Evolutionary conservation across 2,797 vertebrate genomes (phyloP).

Genomic region (Pantherophis vulpinus): DNA sequence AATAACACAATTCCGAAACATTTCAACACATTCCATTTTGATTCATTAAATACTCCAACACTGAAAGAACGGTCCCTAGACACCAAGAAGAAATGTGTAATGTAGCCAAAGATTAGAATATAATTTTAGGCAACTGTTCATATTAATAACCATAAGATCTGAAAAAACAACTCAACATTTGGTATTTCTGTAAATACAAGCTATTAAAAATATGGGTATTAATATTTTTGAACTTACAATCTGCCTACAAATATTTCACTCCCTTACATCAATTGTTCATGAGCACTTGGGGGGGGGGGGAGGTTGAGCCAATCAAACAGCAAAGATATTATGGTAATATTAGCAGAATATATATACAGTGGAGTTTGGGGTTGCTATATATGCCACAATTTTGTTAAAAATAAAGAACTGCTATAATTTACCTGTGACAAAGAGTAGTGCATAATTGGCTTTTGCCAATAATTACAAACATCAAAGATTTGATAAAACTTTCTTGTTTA

Average conservation of each 20-base stretch:
- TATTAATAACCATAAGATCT: conserved; percentile 5
- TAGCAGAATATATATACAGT: not conserved
- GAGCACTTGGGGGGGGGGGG: too few relatives aligned
- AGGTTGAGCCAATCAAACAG: not conserved
- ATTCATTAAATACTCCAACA: conserved; percentile 27
- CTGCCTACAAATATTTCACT: not conserved
- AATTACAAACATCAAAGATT: not conserved
- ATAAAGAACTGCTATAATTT: not conserved
- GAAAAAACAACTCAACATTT: not conserved
- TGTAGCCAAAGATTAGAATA: conserved; percentile 24
- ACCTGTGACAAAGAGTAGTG: not conserved
- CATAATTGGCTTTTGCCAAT: not conserved
- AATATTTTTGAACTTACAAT: not conserved
- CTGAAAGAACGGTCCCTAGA: conserved; percentile 29
- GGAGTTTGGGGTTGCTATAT: not conserved
- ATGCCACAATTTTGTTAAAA: not conserved
- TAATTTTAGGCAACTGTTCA: conserved; percentile 19
- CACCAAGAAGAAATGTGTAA: conserved; percentile 15
- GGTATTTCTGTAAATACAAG: not conserved
- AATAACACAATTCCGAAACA: conserved; percentile 40
- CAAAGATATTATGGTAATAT: not conserved
- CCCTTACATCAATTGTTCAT: not conserved
- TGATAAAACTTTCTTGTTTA: not conserved
- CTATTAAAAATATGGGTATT: not conserved
- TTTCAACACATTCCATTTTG: conserved; percentile 34